Percentiles rank a stretch among this genome's conserved stretches.
These are phyloP conservation scores for Cacoxenus indagator DNA, from an alignment of 2,888 invertebrate species.

Conservation along the genomic window DNA sequence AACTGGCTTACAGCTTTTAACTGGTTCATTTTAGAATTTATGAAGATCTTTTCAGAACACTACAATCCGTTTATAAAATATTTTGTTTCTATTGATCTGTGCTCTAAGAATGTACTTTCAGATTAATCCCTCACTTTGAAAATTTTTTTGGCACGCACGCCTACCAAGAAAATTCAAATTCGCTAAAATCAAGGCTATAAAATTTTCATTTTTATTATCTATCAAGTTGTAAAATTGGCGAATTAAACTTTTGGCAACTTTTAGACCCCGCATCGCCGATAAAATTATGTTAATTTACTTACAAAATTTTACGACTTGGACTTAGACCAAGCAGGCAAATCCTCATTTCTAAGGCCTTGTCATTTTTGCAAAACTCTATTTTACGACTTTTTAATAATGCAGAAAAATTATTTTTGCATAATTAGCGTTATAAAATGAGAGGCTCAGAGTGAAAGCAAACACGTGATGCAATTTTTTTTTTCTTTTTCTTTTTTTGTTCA, in stretches of 20 bases:
- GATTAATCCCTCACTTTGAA: no score
- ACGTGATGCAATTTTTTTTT: slow-evolving; percentile 42
- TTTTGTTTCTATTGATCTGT: no score
- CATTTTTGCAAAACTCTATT: slow-evolving; percentile 11
- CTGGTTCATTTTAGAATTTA: no score
- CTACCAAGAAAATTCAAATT: no score
- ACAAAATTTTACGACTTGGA: slow-evolving; percentile 1
- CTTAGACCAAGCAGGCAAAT: not conserved
- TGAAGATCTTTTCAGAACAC: no score
- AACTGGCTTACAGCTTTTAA: no score
- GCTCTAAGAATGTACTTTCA: no score
- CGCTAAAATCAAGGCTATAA: slow-evolving; percentile 34
- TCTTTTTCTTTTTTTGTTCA: no score
- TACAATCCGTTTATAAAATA: no score
- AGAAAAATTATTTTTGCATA: slow-evolving; percentile 50
- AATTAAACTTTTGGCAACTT: slow-evolving; percentile 27
- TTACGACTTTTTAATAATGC: slow-evolving; percentile 56
- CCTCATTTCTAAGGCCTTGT: not conserved
- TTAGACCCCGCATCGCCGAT: no score
- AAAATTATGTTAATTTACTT: slow-evolving; percentile 42
- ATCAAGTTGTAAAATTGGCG: slow-evolving; percentile 43
- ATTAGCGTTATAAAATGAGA: slow-evolving; percentile 38
- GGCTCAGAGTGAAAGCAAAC: slow-evolving; percentile 11
- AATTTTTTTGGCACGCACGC: no score
- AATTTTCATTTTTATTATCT: slow-evolving; percentile 35